Base-by-base conservation (phyloP, 2,113 vertebrate species). In the Ailurus styani region DNA sequence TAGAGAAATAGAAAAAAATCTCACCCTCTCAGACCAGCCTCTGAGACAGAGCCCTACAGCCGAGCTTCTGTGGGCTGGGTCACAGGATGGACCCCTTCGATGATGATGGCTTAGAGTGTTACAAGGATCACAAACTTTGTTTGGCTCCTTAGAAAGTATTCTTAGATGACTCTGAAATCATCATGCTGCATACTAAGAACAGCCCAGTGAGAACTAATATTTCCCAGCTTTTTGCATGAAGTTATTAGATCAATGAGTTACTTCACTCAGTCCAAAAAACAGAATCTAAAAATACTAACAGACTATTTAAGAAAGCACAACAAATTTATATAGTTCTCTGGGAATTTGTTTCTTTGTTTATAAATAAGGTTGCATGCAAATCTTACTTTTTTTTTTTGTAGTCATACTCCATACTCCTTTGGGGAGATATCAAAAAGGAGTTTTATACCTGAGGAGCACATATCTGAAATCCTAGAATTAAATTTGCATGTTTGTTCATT, bases 401-500 rank as follows among this genome's bases (percentile, higher is more conserved):
- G 42, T 20, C 18, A 14, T 68, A 25, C 37, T 17, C 3, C 18
- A 14, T 68, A 25, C 37, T 17, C 3, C 21, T 54, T 75, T 73
- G 21, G 75, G 47, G 14, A 96, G 31, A 31, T 54, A 73, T 5
- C 18, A 34, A 47, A 47, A 52, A 52, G 20, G n/a, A 85, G 1
- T 77, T 91, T 79, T 23, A 54, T 0, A 47, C 20, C 50, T 2
- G 0, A 91, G 31, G 47, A 93, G 1, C 5, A 40, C 8, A 72
- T 97, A 87, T 83, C 31, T 34, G 73, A 90, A 88, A 73, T 47
- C 34, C 55, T 55, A 72, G 31, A 82, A 82, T 90, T 79, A 86
- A 92, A 34, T 86, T 81, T 60, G 54, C 29, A n/a, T 86, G 29
- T 85, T 20, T 84, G 15, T 75, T 52, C 6, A 45, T 52, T 68